Percentiles rank a stretch among this genome's conserved stretches.
Evolutionary conservation across 2,113 vertebrate species (phyloP).

Genomic region (Serilophus lunatus): DNA sequence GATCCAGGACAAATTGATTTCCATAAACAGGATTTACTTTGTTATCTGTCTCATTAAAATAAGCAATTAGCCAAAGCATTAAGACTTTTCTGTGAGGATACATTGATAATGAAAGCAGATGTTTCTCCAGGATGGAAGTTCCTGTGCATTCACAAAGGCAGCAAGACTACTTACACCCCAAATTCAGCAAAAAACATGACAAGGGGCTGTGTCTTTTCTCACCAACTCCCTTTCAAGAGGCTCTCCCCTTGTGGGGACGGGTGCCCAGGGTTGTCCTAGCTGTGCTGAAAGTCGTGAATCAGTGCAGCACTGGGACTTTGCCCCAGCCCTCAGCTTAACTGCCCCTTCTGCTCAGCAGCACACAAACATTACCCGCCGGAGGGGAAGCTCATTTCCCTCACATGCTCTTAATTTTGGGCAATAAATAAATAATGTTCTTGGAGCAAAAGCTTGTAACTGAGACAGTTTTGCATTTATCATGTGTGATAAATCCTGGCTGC

Average conservation of each 20-base stretch:
- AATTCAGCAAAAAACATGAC: neutral
- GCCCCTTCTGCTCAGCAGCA: neutral
- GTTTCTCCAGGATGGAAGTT: neutral
- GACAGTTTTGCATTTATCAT: neutral
- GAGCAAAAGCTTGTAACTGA: neutral
- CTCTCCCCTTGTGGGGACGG: accelerated
- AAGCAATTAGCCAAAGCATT: neutral
- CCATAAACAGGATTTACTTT: conserved; percentile 15
- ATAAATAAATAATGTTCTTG: neutral
- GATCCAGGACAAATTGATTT: neutral
- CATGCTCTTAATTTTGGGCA: neutral
- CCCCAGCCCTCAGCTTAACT: neutral
- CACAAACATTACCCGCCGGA: accelerated
- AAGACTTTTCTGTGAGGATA: neutral
- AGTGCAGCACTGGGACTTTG: neutral
- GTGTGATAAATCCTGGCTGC: neutral
- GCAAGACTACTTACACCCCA: neutral
- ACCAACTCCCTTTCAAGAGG: neutral
- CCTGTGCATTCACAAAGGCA: neutral
- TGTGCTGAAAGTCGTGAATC: neutral
- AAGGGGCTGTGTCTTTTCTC: neutral
- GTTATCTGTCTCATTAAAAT: neutral
- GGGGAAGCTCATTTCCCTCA: neutral
- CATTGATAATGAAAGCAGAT: neutral
- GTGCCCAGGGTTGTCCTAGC: neutral